Evolutionary conservation across 2,113 vertebrate species (phyloP).

Genomic region (Tringa solitaria): DNA sequence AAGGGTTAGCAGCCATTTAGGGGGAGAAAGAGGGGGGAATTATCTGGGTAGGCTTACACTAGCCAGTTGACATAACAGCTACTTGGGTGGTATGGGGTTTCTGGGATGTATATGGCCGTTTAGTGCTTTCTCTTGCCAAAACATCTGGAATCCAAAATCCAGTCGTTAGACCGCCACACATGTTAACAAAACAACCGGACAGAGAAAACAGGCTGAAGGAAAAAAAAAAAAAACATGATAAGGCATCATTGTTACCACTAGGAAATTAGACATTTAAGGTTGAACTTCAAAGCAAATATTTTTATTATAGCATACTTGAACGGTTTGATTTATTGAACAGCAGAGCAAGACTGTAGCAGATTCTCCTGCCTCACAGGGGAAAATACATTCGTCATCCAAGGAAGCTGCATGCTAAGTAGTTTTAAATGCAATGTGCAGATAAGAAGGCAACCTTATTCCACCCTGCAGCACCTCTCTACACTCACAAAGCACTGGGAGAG

Average conservation of each 20-base stretch:
- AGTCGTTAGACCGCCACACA: constrained; percentile 66
- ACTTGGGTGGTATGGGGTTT: constrained; percentile 77
- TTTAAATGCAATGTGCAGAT: constrained; percentile 34
- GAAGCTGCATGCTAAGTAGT: constrained; percentile 24
- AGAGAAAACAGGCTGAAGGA: constrained; percentile 13
- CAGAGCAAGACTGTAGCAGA: constrained; percentile 56
- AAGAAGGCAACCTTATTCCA: not conserved
- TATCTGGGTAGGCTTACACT: constrained; percentile 54
- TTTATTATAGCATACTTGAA: constrained; percentile 67
- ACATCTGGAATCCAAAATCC: constrained; percentile 78
- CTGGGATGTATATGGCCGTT: constrained; percentile 40
- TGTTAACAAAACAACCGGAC: constrained; percentile 69
- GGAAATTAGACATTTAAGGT: constrained; percentile 70
- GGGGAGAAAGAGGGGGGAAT: not conserved
- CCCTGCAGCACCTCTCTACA: not conserved
- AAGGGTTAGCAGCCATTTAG: constrained; percentile 58
- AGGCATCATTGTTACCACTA: constrained; percentile 54
- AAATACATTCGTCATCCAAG: constrained; percentile 27
- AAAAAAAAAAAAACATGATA: constrained; percentile 21
- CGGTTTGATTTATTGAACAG: constrained; percentile 71
- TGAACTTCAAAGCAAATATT: constrained; percentile 78
- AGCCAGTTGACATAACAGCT: constrained; percentile 53
- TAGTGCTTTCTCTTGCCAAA: constrained; percentile 68
- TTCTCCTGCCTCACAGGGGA: constrained; percentile 45
- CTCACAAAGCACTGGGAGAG: not conserved